These are phyloP conservation scores for Philotrypesis tridentata DNA, from an alignment of 1,140 invertebrate genomes.

Conservation along the genomic window DNA sequence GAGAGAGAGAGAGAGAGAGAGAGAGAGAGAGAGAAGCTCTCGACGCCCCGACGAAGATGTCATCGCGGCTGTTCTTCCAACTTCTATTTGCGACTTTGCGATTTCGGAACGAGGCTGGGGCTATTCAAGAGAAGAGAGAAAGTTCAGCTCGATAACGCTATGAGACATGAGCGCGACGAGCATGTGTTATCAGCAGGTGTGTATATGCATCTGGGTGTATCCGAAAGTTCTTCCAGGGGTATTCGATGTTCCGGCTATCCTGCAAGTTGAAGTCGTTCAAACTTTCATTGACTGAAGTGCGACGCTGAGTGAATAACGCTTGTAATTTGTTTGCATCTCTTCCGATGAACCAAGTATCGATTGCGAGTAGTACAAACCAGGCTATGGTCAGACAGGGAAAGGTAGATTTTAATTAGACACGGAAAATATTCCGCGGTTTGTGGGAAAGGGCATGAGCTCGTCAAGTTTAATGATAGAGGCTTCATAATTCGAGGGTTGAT, in stretches of 20 bases:
- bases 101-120: background rate
- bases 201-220: too few relatives aligned
- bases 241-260: background rate
- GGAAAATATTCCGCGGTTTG: too few relatives aligned
- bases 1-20: background rate
- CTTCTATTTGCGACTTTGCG: background rate
- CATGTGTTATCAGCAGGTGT: background rate
- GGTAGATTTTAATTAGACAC: too few relatives aligned
- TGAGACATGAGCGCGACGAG: slow-evolving; percentile 1
- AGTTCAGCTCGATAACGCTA: slow-evolving; percentile 26
- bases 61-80: background rate
- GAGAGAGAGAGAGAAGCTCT: background rate
- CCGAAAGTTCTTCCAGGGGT: background rate
- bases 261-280: background rate
- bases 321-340: too few relatives aligned
- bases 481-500: slow-evolving; percentile 1
- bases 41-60: background rate
- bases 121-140: background rate
- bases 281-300: background rate
- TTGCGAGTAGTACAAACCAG: too few relatives aligned
- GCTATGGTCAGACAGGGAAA: too few relatives aligned
- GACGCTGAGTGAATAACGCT: background rate
- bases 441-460: background rate
- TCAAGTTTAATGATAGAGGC: background rate
- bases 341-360: too few relatives aligned